These are phyloP conservation scores for Phaonia tiefii DNA, from an alignment of 2,888 invertebrate species.

Conservation along the genomic window DNA sequence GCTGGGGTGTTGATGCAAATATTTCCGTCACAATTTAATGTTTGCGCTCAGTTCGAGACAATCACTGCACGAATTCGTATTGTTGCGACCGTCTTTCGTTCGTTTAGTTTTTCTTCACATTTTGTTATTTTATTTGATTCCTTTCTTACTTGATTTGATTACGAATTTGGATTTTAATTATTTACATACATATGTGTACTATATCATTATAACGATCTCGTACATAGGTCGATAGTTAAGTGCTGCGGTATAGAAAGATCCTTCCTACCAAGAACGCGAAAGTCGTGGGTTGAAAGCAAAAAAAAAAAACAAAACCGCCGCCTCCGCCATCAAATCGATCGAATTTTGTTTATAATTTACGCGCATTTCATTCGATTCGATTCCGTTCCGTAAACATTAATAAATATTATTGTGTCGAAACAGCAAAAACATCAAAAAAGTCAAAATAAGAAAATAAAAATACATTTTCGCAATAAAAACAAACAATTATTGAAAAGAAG, in stretches of 20 bases:
- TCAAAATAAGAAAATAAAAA: slow-evolving; percentile 6
- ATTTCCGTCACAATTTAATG: slow-evolving; percentile 63
- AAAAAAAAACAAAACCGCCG: background rate
- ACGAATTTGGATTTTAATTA: slow-evolving; percentile 26
- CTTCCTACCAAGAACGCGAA: background rate
- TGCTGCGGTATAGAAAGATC: background rate
- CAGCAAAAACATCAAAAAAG: background rate
- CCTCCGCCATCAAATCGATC: background rate
- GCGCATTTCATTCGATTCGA: slow-evolving; percentile 34
- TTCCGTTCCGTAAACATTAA: slow-evolving; percentile 24
- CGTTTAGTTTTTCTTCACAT: slow-evolving; percentile 18
- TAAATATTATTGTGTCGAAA: slow-evolving; percentile 25
- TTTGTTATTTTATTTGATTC: slow-evolving; percentile 7
- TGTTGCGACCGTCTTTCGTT: slow-evolving; percentile 45
- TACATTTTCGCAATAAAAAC: slow-evolving; percentile 10
- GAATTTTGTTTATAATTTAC: slow-evolving; percentile 35
- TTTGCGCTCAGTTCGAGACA: slow-evolving; percentile 59
- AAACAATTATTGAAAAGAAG: slow-evolving; percentile 38
- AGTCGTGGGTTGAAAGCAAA: background rate
- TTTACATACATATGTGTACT: too few relatives aligned
- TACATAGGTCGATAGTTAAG: slow-evolving; percentile 10
- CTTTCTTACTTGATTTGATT: slow-evolving; percentile 31
- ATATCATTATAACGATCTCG: slow-evolving; percentile 46
- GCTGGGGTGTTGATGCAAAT: slow-evolving; percentile 56
- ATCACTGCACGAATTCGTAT: slow-evolving; percentile 63